These are phyloP conservation scores for Phania funesta DNA, from an alignment of 2,888 invertebrate species.

Conservation along the genomic window DNA sequence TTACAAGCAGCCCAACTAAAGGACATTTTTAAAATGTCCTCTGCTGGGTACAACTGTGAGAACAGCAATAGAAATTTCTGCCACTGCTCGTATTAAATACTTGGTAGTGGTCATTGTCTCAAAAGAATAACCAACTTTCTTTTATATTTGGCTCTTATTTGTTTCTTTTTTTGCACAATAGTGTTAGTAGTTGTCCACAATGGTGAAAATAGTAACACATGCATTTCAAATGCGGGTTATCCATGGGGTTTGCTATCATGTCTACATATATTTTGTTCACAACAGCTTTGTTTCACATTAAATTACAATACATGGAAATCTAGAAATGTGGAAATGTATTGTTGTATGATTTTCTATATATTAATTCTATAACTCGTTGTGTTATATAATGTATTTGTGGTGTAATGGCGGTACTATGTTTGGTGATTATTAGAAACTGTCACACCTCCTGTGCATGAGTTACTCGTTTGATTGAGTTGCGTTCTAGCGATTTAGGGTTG, in stretches of 20 bases:
- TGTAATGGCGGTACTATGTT: slow-evolving; percentile 32
- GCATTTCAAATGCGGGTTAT: slow-evolving; percentile 54
- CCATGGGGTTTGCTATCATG: slow-evolving; percentile 15
- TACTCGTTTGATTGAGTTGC: not conserved
- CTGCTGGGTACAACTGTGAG: slow-evolving; percentile 30
- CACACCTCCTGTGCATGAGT: slow-evolving; percentile 56
- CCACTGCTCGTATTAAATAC: slow-evolving; percentile 39
- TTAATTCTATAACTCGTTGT: not conserved
- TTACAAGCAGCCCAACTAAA: slow-evolving; percentile 20
- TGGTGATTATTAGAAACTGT: slow-evolving; percentile 48
- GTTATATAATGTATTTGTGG: slow-evolving; percentile 41
- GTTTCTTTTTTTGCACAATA: slow-evolving; percentile 41
- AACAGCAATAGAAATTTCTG: slow-evolving; percentile 41
- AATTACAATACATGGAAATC: slow-evolving; percentile 30
- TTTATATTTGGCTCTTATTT: not conserved
- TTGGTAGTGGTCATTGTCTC: slow-evolving; percentile 58
- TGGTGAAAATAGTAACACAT: slow-evolving; percentile 43
- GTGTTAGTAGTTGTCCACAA: not conserved
- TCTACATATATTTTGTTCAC: not conserved
- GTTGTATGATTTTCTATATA: slow-evolving; percentile 1
- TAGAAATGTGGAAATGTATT: not conserved
- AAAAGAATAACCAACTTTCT: slow-evolving; percentile 21
- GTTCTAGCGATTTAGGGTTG: slow-evolving; percentile 19
- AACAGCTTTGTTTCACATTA: slow-evolving; percentile 22
- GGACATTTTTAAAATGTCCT: slow-evolving; percentile 14